These are phyloP conservation scores for Oreochromis grahami DNA, from an alignment of 2,797 vertebrate species.

Conservation along the genomic window DNA sequence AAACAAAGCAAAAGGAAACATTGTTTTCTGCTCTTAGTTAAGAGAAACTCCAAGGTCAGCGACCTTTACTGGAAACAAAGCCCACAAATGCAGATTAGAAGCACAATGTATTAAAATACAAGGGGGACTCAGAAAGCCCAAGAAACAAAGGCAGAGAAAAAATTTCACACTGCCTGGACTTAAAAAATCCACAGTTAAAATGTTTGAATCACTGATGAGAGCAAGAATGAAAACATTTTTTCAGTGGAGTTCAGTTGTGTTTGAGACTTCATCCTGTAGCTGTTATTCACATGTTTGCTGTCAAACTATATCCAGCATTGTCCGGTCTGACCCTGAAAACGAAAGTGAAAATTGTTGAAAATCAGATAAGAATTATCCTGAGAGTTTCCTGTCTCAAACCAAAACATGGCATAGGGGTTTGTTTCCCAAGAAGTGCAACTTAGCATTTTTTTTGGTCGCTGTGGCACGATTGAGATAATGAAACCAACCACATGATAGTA, in stretches of 20 bases:
- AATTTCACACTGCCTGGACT: neutral
- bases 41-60: neutral
- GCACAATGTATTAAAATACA: neutral
- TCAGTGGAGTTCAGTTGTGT: neutral
- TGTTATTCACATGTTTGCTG: neutral
- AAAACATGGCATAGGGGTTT: neutral
- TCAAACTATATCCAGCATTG: neutral
- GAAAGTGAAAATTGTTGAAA: neutral
- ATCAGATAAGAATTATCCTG: neutral
- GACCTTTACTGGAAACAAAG: neutral
- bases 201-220: neutral
- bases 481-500: neutral
- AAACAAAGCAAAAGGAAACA: neutral
- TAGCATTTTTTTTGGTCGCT: neutral
- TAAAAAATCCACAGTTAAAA: neutral
- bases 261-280: neutral
- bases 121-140: neutral
- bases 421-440: neutral
- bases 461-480: neutral
- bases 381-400: neutral
- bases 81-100: neutral
- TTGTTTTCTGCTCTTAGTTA: neutral
- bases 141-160: neutral
- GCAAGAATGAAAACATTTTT: neutral
- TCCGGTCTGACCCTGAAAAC: neutral